These are phyloP conservation scores for Rhagologus leucostigma DNA, from an alignment of 2,113 vertebrate genomes.

Conservation along the genomic window DNA sequence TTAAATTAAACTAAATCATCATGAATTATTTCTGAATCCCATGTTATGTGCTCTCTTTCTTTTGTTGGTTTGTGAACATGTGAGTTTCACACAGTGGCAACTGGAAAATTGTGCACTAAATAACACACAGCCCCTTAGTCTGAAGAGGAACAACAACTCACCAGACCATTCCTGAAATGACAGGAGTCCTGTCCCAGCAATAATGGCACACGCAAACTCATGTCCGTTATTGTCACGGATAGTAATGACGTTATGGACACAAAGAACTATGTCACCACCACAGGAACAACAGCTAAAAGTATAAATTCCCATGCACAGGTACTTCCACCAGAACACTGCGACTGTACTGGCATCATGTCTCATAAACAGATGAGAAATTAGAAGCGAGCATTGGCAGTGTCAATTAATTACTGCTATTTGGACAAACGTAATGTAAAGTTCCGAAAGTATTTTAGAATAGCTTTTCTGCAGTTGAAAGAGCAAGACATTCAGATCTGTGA, in stretches of 20 bases:
- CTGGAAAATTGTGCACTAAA: not conserved
- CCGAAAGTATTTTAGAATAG: not conserved
- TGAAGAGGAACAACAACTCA: not conserved
- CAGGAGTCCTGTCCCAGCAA: not conserved
- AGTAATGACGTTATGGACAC: not conserved
- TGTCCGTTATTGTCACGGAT: not conserved
- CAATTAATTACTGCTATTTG: not conserved
- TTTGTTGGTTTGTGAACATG: not conserved
- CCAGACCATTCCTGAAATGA: not conserved
- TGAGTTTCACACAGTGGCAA: not conserved
- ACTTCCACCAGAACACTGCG: not conserved
- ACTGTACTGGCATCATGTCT: not conserved
- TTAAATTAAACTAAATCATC: conserved; percentile 51
- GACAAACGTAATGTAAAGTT: not conserved
- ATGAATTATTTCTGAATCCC: conserved; percentile 52
- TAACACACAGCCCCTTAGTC: not conserved
- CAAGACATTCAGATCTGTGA: not conserved
- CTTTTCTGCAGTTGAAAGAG: not conserved
- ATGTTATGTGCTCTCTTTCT: not conserved
- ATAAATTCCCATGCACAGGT: not conserved
- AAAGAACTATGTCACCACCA: not conserved
- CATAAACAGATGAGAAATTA: not conserved
- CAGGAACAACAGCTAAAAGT: not conserved
- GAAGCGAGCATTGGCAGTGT: not conserved
- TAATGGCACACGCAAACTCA: not conserved